phyloP scores from a whole-genome alignment of 53 echinoderm and acorn worm species.

The Henricia sp. region DNA sequence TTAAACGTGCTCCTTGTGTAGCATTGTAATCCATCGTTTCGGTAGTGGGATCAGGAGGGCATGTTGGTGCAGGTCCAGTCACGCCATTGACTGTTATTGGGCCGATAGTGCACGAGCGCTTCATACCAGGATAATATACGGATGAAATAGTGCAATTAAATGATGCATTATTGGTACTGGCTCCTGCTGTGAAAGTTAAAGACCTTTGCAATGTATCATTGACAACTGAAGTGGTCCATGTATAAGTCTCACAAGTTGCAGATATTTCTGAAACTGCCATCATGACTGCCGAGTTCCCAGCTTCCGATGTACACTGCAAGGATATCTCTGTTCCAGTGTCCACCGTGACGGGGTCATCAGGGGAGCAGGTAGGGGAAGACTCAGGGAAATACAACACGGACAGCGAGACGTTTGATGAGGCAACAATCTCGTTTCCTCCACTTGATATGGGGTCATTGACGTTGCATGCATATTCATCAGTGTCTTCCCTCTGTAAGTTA shows the following conservation, averaged over 20 bases:
- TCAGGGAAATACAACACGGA: slow-evolving; percentile 42
- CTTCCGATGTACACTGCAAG: not conserved
- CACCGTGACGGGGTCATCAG: slow-evolving; percentile 2
- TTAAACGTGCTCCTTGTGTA: too few relatives aligned
- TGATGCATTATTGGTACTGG: not conserved
- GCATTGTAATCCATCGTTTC: too few relatives aligned
- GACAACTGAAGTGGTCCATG: not conserved
- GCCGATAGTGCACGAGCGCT: slow-evolving; percentile 13
- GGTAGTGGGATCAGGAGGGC: too few relatives aligned
- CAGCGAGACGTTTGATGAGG: not conserved
- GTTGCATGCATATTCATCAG: slow-evolving; percentile 17
- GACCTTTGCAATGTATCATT: not conserved
- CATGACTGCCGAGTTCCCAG: not conserved
- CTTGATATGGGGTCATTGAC: not conserved
- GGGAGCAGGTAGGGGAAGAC: slow-evolving; percentile 24
- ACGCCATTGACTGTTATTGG: not conserved
- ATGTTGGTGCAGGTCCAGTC: not conserved
- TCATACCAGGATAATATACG: not conserved
- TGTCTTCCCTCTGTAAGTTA: slow-evolving; percentile 30
- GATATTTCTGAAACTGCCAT: not conserved
- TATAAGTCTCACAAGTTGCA: not conserved
- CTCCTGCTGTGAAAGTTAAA: not conserved
- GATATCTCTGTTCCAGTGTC: slow-evolving; percentile 18
- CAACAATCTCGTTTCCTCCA: not conserved
- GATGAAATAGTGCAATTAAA: slow-evolving; percentile 22